Base-by-base conservation (phyloP, 2,888 invertebrate genomes). In the Eupithecia insigniata region DNA sequence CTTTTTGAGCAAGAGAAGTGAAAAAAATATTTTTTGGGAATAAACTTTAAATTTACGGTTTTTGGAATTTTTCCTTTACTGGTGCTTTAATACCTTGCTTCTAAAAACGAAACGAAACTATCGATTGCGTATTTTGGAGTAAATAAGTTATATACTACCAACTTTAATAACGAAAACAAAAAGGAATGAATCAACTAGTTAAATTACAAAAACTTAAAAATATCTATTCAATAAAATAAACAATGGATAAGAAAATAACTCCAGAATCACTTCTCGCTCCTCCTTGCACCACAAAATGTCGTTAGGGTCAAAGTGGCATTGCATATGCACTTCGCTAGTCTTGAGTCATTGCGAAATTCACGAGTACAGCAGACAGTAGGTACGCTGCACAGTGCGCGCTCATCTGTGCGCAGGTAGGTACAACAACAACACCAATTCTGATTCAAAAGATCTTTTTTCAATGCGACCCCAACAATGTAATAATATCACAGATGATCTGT, bases 311-410 rank as follows among this genome's bases (percentile, higher is more conserved):
- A 22, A 51, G 12, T 51, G 51, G 51, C 22, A 51, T 26, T n/a
- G n/a, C 46, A 10, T 22, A 46, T 22, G 46, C 46, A 51, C 26
- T 26, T 55, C 22, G 22, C 22, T 22, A 26, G 55, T 55, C 14
- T 46, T 51, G n/a, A 8, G 46, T 51, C 22, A 22, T 51, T 51
- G 51, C 26, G 26, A 55, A 26, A 26, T 26, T 55, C 22, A 55
- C 55, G 55, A 26, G 55, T 51, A 14, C 12, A 51, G 22, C 12
- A 51, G 22, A 12, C 51, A 51, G 55, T 46, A 18, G 46, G n/a
- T 43, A 43, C 43, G 43, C 72, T 78, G 85, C 82, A 78, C 79
- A 75, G 80, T 79, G 81, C 80, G 80, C 81, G 80, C 80, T 75
- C 61, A 75, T 78, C 77, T 71, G 79, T 81, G 78, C 81, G 78